Percentiles rank a stretch among this genome's conserved stretches.
phyloP scores from a whole-genome alignment of 2,113 vertebrate species.

The Sapayoa aenigma region DNA sequence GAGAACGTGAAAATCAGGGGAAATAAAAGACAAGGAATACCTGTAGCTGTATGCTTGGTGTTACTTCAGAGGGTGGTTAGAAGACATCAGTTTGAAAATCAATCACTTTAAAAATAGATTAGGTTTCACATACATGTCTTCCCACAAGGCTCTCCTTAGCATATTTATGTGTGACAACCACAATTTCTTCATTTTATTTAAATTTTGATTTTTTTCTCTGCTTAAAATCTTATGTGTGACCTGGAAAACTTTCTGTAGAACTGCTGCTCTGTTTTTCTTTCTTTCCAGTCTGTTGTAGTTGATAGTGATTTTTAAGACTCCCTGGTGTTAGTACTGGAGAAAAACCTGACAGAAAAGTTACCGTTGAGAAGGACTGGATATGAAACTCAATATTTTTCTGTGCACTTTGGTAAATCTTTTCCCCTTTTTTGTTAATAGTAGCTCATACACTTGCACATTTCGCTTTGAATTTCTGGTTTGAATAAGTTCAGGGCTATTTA shows the following conservation, averaged over 20 bases:
- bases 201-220: background rate
- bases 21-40: background rate
- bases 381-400: background rate
- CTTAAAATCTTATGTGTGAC: background rate
- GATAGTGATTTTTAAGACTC: background rate
- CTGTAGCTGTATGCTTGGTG: background rate
- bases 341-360: background rate
- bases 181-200: constrained; percentile 18
- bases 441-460: background rate
- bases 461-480: background rate
- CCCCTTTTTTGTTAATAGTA: background rate
- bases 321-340: background rate
- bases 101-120: background rate
- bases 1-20: background rate
- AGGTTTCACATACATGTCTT: background rate
- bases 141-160: background rate
- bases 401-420: background rate
- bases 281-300: background rate
- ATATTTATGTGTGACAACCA: background rate
- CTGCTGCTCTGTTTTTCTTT: background rate
- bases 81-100: background rate
- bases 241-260: background rate
- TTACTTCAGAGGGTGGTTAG: background rate
- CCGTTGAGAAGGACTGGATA: background rate
- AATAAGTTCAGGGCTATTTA: background rate